Evolutionary conservation across 2,888 invertebrate species (phyloP), one percentile per base, ranked within the genome.

Genomic region (Barypeithes pellucidus): DNA sequence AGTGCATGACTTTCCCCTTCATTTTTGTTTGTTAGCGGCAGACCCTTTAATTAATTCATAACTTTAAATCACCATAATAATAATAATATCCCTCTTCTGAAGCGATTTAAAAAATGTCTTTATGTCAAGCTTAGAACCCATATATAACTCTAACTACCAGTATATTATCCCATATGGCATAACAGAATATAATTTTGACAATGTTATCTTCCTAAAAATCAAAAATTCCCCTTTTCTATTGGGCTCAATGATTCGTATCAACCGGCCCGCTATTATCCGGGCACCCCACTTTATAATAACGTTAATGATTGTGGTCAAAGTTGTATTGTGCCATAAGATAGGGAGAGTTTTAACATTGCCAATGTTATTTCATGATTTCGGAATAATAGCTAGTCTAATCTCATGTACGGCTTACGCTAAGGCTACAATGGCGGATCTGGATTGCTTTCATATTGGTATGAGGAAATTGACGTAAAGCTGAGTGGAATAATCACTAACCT

Each of bases 221-320:
- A 67, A 72, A 67, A 72, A 62, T 72, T 72, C 66, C 72, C 72
- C 78, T 79, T 77, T 80, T 81, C 54, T 81, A 81, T 81, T 75
- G 76, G 76, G 79, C 75, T 80, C 81, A 80, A 83, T 82, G 83
- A 81, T 82, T 80, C 81, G 81, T 81, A 81, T 83, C 83, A 81
- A 72, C 80, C 75, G 80, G 81, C 83, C 83, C 81, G 81, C 81
- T 79, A 82, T 84, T 84, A 80, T 78, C 67, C 75, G 80, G 80
- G 45, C 81, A 80, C 81, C 82, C 81, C 80, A 76, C 78, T 73
- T 79, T 76, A 78, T 79, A 67, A 67, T 73, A 74, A 77, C 78
- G 79, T 79, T 82, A 81, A 81, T 78, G 79, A 77, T 77, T 82
- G 83, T 75, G 84, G 84, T 82, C 81, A 81, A 80, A 80, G 78